Evolutionary conservation across 1,140 invertebrate genomes (phyloP), one percentile per base, ranked within the genome.

Genomic region (Cherax quadricarinatus): DNA sequence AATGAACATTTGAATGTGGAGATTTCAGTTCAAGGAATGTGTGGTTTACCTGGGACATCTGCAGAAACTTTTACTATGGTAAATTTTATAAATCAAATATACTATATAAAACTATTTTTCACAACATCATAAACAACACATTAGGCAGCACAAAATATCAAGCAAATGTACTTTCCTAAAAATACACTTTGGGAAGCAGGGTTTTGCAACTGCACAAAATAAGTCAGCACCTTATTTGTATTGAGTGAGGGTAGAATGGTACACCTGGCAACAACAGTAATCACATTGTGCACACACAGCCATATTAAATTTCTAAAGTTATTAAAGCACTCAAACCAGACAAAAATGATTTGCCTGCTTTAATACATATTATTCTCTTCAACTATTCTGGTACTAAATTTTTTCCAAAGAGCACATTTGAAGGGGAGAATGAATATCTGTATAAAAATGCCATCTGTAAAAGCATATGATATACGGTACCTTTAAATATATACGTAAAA

Each of bases 151-250:
- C 88, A 89, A 49, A 88, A 79, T 88, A 88, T 89, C 66, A 82
- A 89, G 88, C 81, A 84, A 89, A 84, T 66, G 88, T 82, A 73
- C 30, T 89, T 62, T 57, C 53, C 88, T 89, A 82, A 89, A 89
- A 89, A 89, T 89, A 89, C 88, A 89, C 66, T 89, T 89, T 89
- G 88, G 88, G 81, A 89, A 89, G 88, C 88, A 89, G 80, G 80
- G 62, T 82, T 89, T 73, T 75, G 57, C 62, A 89, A 82, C 88
- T 89, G 81, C 88, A 84, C 88, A 89, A 53, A 83, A 75, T 60
- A 73, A 89, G 70, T 89, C 88, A 89, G 88, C 88, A 89, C 88
- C 88, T 89, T 83, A 89, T 83, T 81, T 73, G 85, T 86, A 82
- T 82, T 83, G 51, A 84, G 81, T 53, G 88, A 84, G 88, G 82